Evolutionary conservation across 1,140 invertebrate genomes (phyloP).

Genomic region (Drosophila simulans): DNA sequence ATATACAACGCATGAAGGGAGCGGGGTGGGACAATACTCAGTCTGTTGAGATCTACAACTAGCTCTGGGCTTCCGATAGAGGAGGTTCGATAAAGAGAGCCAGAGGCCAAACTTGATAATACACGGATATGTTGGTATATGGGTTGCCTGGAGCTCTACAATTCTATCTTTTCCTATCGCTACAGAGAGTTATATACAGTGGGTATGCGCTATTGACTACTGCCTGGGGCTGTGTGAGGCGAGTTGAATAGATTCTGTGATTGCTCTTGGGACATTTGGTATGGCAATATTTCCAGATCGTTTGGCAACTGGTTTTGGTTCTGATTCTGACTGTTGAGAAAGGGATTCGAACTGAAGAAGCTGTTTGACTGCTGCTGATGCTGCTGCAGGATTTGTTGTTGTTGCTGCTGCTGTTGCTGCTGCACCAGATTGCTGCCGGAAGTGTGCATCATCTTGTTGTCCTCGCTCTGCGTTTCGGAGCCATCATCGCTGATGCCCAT

Average conservation of each 20-base stretch:
- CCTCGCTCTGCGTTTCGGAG: conserved; percentile 68
- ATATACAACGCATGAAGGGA: conserved; percentile 8
- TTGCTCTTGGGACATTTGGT: conserved; percentile 78
- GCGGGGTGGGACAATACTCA: conserved; percentile 60
- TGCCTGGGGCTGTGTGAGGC: conserved; percentile 58
- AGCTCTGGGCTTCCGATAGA: conserved; percentile 28
- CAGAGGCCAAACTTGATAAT: conserved; percentile 41
- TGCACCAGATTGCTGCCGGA: conserved; percentile 30
- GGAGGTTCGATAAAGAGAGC: conserved; percentile 56
- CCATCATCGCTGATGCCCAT: conserved; percentile 80
- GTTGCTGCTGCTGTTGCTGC: conserved; percentile 44
- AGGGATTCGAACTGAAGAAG: conserved; percentile 60
- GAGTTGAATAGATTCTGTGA: conserved; percentile 79
- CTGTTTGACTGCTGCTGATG: conserved; percentile 49
- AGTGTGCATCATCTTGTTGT: conserved; percentile 60
- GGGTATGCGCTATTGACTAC: conserved; percentile 49
- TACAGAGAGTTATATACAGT: conserved; percentile 35
- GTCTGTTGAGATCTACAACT: conserved; percentile 82
- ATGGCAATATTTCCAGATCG: conserved; percentile 78
- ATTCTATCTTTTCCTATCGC: neutral
- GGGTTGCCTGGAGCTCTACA: neutral
- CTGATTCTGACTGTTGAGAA: conserved; percentile 51
- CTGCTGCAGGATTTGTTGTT: conserved; percentile 33
- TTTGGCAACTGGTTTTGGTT: conserved; percentile 70
- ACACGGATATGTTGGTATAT: conserved; percentile 1